Evolutionary conservation across 1,140 invertebrate genomes (phyloP), one percentile per base, ranked within the genome.

Genomic region (Halictus rubicundus): DNA sequence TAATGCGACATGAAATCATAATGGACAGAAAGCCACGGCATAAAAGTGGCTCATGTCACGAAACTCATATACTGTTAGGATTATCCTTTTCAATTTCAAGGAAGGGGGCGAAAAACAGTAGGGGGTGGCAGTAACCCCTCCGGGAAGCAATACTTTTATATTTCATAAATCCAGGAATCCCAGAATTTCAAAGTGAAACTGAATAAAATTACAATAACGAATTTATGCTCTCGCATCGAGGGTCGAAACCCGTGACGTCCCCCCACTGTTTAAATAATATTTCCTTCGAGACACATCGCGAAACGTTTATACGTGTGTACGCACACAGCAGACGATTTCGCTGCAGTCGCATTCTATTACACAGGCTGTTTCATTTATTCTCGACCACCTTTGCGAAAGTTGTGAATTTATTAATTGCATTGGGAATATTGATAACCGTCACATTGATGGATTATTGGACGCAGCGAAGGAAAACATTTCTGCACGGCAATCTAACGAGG

Each of bases 161-260:
- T 63, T 63, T 63, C 60, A 63, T 63, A 63, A 63, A 63, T 63
- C 60, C 60, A 52, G 46, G 19, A 19, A 8, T 9, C 16, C 12
- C 27, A n/a, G 21, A 54, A 66, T 59, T 25, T 16, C 25, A 14
- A 3, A 49, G 23, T 46, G 32, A 5, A 49, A 25, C 46, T 61
- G 59, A 80, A 68, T 80, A 66, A 80, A 80, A 73, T 82, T 37
- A 59, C 21, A 69, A 57, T 61, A 32, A 21, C 7, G 39, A 68
- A 8, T 68, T 32, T 60, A 27, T 16, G 21, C 54, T 46, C 54
- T n/a, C 14, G n/a, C 9, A 66, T 52, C 21, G 9, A 39, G 16
- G 42, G 19, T 79, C 49, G 37, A 72, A 73, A 79, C 39, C 37
- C 52, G 46, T n/a, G 52, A 39, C 23, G n/a, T 59, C 21, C 57